Conservation (phyloP, 2,888 invertebrate species). For the Watsonalla binaria region DNA sequence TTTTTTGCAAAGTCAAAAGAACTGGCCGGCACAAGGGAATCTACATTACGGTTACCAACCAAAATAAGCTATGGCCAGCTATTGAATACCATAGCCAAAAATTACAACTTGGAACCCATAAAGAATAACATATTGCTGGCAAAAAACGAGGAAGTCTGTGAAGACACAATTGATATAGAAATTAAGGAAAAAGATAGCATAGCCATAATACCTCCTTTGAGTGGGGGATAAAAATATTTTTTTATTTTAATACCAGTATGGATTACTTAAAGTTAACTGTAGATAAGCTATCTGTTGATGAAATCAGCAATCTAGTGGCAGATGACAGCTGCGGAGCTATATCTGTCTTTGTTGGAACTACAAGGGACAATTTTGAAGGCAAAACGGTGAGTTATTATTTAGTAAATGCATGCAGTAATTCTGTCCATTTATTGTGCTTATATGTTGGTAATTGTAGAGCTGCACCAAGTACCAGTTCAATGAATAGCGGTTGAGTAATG, state of each 20-base stretch:
- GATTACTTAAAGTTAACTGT: slow-evolving; percentile 84
- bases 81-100: slow-evolving; percentile 77
- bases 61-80: slow-evolving; percentile 78
- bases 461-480: no score
- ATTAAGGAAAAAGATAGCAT: slow-evolving; percentile 87
- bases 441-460: no score
- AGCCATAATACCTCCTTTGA: slow-evolving; percentile 95
- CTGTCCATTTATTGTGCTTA: background rate
- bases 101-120: slow-evolving; percentile 83
- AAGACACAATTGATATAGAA: slow-evolving; percentile 69
- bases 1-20: slow-evolving; percentile 96
- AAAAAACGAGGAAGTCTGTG: slow-evolving; percentile 89
- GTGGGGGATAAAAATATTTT: slow-evolving; percentile 84
- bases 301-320: slow-evolving; percentile 81
- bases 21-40: slow-evolving; percentile 82
- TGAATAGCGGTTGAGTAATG: no score
- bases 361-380: slow-evolving; percentile 89
- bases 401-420: slow-evolving; percentile 2
- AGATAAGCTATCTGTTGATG: slow-evolving; percentile 82
- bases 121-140: slow-evolving; percentile 86
- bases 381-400: slow-evolving; percentile 79
- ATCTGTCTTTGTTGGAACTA: slow-evolving; percentile 93
- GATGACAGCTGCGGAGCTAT: slow-evolving; percentile 91
- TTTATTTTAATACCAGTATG: slow-evolving; percentile 58
- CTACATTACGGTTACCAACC: slow-evolving; percentile 69